A percentile compares a stretch with the other conserved stretches of the same genome.
These are phyloP conservation scores for Sminthurinus aureus DNA, from an alignment of 2,888 invertebrate species.

Conservation along the genomic window DNA sequence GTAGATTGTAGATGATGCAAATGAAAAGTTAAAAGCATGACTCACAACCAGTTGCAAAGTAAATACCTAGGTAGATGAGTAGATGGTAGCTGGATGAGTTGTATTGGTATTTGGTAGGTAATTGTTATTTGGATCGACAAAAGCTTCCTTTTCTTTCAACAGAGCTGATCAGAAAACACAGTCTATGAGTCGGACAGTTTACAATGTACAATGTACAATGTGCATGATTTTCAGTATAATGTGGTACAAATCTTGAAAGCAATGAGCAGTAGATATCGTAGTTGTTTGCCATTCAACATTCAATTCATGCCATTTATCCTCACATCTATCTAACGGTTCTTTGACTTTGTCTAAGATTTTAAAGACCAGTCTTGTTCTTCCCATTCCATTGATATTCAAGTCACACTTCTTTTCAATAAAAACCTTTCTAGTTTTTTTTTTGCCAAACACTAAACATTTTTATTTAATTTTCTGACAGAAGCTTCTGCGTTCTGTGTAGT, in stretches of 20 bases:
- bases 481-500: too few species aligned
- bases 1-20: not conserved
- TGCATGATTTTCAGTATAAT: too few species aligned
- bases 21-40: not conserved
- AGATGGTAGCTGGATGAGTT: too few species aligned
- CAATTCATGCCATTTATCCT: not conserved
- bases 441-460: not conserved
- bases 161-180: not conserved
- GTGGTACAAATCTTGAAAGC: not conserved
- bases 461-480: too few species aligned
- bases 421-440: not conserved
- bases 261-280: not conserved
- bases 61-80: not conserved
- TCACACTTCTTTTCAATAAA: constrained; percentile 12
- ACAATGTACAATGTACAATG: too few species aligned
- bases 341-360: constrained; percentile 33
- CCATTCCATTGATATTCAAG: constrained; percentile 29
- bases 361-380: constrained; percentile 24
- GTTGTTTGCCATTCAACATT: constrained; percentile 1
- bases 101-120: not conserved
- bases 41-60: constrained; percentile 5
- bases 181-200: too few species aligned
- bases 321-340: constrained; percentile 32
- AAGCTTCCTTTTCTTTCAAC: not conserved
- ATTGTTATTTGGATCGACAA: not conserved